Conservation (phyloP, 1,140 invertebrate genomes). For the Camponotus pennsylvanicus region DNA sequence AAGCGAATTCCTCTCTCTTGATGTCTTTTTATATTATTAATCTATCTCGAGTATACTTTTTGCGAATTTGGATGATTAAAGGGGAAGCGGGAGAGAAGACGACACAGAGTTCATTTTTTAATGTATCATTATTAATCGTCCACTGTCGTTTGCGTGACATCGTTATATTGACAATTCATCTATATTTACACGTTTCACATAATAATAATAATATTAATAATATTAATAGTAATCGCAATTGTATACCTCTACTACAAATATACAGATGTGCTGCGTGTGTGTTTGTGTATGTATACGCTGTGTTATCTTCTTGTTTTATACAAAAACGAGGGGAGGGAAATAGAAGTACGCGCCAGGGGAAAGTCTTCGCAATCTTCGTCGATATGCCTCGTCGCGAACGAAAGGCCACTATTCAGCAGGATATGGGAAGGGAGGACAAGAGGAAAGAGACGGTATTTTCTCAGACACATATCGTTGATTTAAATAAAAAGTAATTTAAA, state of each 20-base stretch:
- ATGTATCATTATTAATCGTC: slow-evolving; percentile 85
- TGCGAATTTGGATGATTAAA: not conserved
- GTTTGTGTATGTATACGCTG: slow-evolving; percentile 60
- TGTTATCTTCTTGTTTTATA: slow-evolving; percentile 75
- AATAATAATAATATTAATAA: slow-evolving; percentile 79
- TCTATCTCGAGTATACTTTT: not conserved
- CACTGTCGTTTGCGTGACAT: slow-evolving; percentile 82
- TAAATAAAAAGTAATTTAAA: slow-evolving; percentile 6
- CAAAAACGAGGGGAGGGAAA: slow-evolving; percentile 70
- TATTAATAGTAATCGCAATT: slow-evolving; percentile 82
- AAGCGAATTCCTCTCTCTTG: too few species aligned
- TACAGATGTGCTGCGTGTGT: slow-evolving; percentile 81
- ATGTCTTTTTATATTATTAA: not conserved
- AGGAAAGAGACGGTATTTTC: not conserved
- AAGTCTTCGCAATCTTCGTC: slow-evolving; percentile 79
- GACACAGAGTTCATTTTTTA: slow-evolving; percentile 70
- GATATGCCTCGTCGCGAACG: slow-evolving; percentile 67
- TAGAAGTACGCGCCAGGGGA: slow-evolving; percentile 56
- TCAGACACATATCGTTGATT: not conserved
- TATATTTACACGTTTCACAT: slow-evolving; percentile 85
- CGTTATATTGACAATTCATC: slow-evolving; percentile 85
- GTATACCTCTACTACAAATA: slow-evolving; percentile 84
- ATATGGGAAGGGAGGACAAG: slow-evolving; percentile 43
- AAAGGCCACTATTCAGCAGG: slow-evolving; percentile 58
- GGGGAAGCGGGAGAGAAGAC: not conserved